Evolutionary conservation across 2,113 vertebrate genomes (phyloP).

Genomic region (Pao palembangensis): DNA sequence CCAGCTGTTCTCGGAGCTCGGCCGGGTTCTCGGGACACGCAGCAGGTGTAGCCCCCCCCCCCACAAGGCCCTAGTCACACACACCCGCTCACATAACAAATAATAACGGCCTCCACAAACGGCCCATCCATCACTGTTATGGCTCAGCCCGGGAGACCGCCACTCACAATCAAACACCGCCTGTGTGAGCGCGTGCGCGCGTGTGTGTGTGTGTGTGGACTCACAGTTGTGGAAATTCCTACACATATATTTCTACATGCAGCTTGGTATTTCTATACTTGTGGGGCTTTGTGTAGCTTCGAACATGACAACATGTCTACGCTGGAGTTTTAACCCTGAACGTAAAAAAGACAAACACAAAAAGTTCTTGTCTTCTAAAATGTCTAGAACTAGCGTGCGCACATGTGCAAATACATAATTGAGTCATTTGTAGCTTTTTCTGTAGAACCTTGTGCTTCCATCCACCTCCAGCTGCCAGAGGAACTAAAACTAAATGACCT

Average conservation of each 20-base stretch:
- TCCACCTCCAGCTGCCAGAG: no score
- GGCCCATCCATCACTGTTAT: slow-evolving; percentile 93
- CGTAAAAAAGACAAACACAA: neutral
- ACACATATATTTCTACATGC: slow-evolving; percentile 10
- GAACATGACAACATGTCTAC: neutral
- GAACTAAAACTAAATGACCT: no score
- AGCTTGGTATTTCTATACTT: neutral
- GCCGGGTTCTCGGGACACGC: slow-evolving; percentile 80
- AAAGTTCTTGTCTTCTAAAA: neutral
- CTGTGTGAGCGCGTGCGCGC: slow-evolving; percentile 4
- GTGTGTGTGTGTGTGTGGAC: slow-evolving; percentile 8
- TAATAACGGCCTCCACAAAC: slow-evolving; percentile 94
- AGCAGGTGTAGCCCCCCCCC: slow-evolving; percentile 93
- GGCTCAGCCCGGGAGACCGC: slow-evolving; percentile 76
- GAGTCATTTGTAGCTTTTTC: no score
- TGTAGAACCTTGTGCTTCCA: no score
- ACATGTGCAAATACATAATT: slow-evolving; percentile 1
- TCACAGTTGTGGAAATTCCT: slow-evolving; percentile 47
- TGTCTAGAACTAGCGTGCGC: slow-evolving; percentile 4
- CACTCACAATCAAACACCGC: slow-evolving; percentile 55
- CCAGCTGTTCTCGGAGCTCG: slow-evolving; percentile 88
- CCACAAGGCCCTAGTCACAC: slow-evolving; percentile 74
- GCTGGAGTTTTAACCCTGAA: neutral
- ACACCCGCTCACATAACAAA: slow-evolving; percentile 95
- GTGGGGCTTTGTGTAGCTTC: slow-evolving; percentile 8